Evolutionary conservation across 2,888 invertebrate genomes (phyloP), one percentile per base, ranked within the genome.

Genomic region (Griposia aprilina): DNA sequence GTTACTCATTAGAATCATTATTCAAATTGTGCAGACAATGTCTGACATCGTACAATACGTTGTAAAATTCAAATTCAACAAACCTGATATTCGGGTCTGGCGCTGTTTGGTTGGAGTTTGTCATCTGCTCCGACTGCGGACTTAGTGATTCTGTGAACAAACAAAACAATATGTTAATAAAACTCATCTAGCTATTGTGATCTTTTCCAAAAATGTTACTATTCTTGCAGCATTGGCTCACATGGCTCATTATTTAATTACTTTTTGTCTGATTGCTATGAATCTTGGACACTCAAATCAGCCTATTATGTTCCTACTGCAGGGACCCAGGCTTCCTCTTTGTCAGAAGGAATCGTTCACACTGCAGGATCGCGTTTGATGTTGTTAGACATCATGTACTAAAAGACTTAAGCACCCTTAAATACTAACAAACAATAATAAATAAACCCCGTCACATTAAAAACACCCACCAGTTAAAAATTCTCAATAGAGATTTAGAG

Each of bases 11-110:
- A 66, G 20, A 1, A 26, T 26, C 3, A 26, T 52, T 23, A 69
- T 50, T 36, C 13, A 23, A 45, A 52, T 6, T 20, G 6, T 45
- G 11, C 55, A 20, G 6, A n/a, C 23, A 36, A 36, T 57, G 20
- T 20, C n/a, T 57, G 69, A 20, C n/a, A 23, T 20, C 3, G 8
- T n/a, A 57, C 2, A 48, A 45, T 41, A 10, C 6, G n/a, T 69
- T n/a, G 26, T 76, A 57, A 23, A 57, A 63, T n/a, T 0, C 5
- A 26, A 65, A 2, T 45, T 30, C 10, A 48, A 77, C 60, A 20
- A 91, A 96, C 96, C 96, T 95, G 72, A 96, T 96, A 81, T 97
- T 97, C 2, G 97, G 96, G 62, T 97, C 96, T 23, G 96, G 96
- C 3, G 91, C 95, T 1, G 96, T 84, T 71, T 84, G 94, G 62